Percentiles rank a stretch among this genome's conserved stretches.
phyloP scores from a whole-genome alignment of 2,113 vertebrate genomes.

The Atractosteus spatula region DNA sequence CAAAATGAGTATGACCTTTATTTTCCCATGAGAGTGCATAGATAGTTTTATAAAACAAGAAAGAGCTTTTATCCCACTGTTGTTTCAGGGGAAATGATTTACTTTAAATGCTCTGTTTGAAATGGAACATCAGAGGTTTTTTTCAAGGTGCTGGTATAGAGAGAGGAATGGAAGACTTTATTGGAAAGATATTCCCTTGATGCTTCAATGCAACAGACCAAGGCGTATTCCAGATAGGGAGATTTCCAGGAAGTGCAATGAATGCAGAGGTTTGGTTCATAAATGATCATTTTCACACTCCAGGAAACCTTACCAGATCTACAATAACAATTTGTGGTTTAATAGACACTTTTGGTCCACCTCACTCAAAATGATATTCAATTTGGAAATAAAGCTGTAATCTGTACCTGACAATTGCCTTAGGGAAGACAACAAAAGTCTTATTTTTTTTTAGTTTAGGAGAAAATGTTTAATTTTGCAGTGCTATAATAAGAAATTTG shows the following conservation, averaged over 20 bases:
- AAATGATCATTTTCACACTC: neutral
- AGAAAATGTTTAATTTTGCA: too few relatives aligned
- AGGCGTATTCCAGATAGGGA: neutral
- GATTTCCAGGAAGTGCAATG: neutral
- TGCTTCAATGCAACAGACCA: neutral
- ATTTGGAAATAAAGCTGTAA: too few relatives aligned
- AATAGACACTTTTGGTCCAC: too few relatives aligned
- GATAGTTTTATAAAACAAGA: slow-evolving; percentile 40
- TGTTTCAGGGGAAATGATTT: slow-evolving; percentile 23
- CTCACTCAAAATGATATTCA: too few relatives aligned
- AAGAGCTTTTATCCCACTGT: slow-evolving; percentile 32
- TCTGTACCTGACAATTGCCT: too few relatives aligned
- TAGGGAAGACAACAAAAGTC: too few relatives aligned
- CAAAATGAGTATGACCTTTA: slow-evolving; percentile 52
- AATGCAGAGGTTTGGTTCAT: neutral
- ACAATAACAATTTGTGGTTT: too few relatives aligned
- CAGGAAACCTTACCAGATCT: neutral
- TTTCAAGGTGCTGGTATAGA: neutral
- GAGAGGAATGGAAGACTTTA: neutral
- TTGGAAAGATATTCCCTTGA: neutral
- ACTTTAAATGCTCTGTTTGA: neutral
- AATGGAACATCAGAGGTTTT: neutral
- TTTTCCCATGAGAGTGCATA: slow-evolving; percentile 42
- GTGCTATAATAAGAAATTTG: too few relatives aligned
- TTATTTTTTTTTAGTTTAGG: too few relatives aligned